Evolutionary conservation across 2,797 vertebrate species (phyloP).

Genomic region (Chaetophractus vellerosus): DNA sequence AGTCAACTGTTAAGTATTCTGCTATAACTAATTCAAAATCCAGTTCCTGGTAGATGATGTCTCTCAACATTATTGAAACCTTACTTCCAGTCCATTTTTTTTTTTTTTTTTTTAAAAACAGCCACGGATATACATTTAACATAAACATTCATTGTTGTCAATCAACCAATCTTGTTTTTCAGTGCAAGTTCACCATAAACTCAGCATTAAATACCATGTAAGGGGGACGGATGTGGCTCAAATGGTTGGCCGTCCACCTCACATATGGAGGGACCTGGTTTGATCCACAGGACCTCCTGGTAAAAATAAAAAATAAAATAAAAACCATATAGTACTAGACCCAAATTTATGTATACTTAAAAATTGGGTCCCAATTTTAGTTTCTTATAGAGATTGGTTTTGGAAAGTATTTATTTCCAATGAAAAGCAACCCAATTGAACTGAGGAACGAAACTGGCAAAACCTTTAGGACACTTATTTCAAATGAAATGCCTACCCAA

Average conservation of each 20-base stretch:
- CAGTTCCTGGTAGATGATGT: background rate
- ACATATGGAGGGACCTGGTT: too few relatives aligned
- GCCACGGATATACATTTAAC: background rate
- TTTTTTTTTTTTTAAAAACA: too few relatives aligned
- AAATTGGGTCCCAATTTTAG: background rate
- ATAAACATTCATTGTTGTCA: background rate
- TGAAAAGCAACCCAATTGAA: slow-evolving; percentile 46
- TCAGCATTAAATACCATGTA: background rate
- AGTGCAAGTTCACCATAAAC: background rate
- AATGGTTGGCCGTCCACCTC: too few relatives aligned
- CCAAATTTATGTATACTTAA: background rate
- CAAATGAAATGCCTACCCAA: background rate
- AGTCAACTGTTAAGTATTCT: background rate
- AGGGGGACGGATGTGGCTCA: too few relatives aligned
- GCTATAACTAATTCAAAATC: background rate
- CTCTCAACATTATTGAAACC: background rate
- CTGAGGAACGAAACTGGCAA: background rate
- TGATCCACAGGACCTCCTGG: too few relatives aligned
- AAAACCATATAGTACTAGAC: background rate
- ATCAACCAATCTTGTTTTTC: background rate
- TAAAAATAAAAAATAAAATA: too few relatives aligned
- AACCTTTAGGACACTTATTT: background rate
- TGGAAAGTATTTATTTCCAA: background rate
- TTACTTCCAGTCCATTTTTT: background rate
- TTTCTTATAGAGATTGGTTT: slow-evolving; percentile 5